These are phyloP conservation scores for Strongylocentrotus purpuratus DNA, from an alignment of 35 echinoderm and acorn worm species.

Conservation along the genomic window DNA sequence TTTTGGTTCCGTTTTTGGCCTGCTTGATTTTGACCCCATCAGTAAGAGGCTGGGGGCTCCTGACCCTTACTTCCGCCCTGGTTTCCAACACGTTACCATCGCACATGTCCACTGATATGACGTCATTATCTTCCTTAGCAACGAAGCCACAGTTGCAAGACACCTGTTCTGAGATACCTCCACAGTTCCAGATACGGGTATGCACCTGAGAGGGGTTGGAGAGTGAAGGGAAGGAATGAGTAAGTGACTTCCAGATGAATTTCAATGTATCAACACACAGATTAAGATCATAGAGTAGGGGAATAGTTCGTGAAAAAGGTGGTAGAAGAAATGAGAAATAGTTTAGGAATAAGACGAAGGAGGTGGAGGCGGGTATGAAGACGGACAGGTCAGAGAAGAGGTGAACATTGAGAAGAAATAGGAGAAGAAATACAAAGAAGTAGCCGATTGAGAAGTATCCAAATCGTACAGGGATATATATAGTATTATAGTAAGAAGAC, in stretches of 20 bases:
- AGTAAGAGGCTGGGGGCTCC: slow-evolving; percentile 69
- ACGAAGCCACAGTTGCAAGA: slow-evolving; percentile 99
- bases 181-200: slow-evolving; percentile 90
- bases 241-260: neutral
- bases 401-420: neutral
- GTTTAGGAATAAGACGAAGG: too few species aligned
- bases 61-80: slow-evolving; percentile 64
- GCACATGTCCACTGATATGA: slow-evolving; percentile 97
- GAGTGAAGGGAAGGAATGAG: neutral
- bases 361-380: too few species aligned
- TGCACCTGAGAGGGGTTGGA: slow-evolving; percentile 64
- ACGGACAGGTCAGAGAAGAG: neutral
- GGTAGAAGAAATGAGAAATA: too few species aligned
- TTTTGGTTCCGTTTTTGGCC: slow-evolving; percentile 81
- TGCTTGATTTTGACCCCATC: slow-evolving; percentile 89
- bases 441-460: neutral
- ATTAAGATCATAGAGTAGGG: neutral
- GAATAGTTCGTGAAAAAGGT: neutral
- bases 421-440: neutral
- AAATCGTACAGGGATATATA: neutral
- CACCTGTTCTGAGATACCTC: slow-evolving; percentile 66
- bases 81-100: slow-evolving; percentile 75
- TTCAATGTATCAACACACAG: neutral
- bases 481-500: neutral
- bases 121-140: slow-evolving; percentile 93